These are phyloP conservation scores for Oryzias dopingdopingensis DNA, from an alignment of 2,797 vertebrate genomes.

Conservation along the genomic window DNA sequence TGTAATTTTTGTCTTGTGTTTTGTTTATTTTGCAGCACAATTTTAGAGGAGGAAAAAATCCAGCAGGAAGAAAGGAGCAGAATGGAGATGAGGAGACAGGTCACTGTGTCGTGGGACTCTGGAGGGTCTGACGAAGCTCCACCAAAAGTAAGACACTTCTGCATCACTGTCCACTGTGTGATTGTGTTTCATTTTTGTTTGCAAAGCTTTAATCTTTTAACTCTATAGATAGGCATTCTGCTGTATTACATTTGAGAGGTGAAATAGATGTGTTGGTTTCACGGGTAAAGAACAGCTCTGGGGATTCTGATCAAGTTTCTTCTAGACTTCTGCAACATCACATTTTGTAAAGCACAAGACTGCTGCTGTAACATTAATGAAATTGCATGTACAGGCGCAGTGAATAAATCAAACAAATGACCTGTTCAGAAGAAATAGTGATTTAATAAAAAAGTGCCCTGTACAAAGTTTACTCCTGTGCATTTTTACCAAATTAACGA, in stretches of 20 bases:
- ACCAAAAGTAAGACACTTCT: conserved; percentile 85
- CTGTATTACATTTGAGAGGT: background rate
- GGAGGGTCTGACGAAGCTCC: conserved; percentile 95
- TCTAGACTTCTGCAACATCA: too few relatives aligned
- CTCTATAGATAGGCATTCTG: background rate
- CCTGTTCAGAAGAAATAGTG: too few relatives aligned
- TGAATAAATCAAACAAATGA: too few relatives aligned
- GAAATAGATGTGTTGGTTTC: too few relatives aligned
- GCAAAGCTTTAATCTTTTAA: background rate
- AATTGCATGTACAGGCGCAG: too few relatives aligned
- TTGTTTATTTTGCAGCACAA: conserved; percentile 78
- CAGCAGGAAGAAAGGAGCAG: conserved; percentile 96
- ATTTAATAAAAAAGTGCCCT: too few relatives aligned
- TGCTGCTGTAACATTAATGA: too few relatives aligned
- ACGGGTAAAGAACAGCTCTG: too few relatives aligned
- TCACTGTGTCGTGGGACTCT: conserved; percentile 95
- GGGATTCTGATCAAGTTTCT: too few relatives aligned
- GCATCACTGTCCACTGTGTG: background rate
- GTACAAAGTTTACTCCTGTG: too few relatives aligned
- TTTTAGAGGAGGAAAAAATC: conserved; percentile 94
- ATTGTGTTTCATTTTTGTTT: conserved; percentile 21
- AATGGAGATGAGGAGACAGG: conserved; percentile 97
- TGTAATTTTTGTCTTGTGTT: background rate
- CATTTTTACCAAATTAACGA: too few relatives aligned
- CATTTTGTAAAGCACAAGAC: too few relatives aligned